A percentile compares a stretch with the other conserved stretches of the same genome.
These are phyloP conservation scores for Romanogobio albipinnatus DNA, from an alignment of 2,113 vertebrate genomes.

Conservation along the genomic window DNA sequence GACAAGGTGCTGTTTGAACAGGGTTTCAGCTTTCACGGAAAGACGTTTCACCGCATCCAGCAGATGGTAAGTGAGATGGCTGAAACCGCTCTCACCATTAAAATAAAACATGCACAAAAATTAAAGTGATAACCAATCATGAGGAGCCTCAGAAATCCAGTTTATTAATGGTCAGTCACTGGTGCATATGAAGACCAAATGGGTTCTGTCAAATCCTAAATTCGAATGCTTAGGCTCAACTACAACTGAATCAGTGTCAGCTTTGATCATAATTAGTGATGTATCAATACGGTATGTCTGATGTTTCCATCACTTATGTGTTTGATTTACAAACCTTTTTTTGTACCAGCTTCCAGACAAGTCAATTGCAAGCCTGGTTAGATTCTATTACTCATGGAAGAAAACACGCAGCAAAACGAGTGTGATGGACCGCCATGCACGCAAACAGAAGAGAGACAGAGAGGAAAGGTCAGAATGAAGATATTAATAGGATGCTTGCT, in stretches of 20 bases:
- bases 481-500: not conserved
- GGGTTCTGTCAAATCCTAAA: not conserved
- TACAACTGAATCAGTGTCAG: not conserved
- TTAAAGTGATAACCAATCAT: not conserved
- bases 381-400: constrained; percentile 98
- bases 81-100: not conserved
- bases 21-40: constrained; percentile 96
- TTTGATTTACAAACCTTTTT: not conserved
- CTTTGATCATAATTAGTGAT: constrained; percentile 8
- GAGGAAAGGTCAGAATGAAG: constrained; percentile 84
- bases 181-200: constrained; percentile 27
- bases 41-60: constrained; percentile 95
- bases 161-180: not conserved
- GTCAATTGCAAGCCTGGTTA: constrained; percentile 93
- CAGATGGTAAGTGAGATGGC: constrained; percentile 86
- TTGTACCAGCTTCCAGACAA: constrained; percentile 90
- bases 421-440: constrained; percentile 94
- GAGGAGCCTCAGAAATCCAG: not conserved
- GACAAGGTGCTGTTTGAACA: constrained; percentile 95
- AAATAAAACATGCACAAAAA: not conserved
- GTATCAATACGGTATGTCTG: not conserved
- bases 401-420: constrained; percentile 97
- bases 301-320: not conserved
- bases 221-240: not conserved
- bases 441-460: constrained; percentile 90